Evolutionary conservation across 2,797 vertebrate genomes (phyloP).

Genomic region (Phoeniculus purpureus): DNA sequence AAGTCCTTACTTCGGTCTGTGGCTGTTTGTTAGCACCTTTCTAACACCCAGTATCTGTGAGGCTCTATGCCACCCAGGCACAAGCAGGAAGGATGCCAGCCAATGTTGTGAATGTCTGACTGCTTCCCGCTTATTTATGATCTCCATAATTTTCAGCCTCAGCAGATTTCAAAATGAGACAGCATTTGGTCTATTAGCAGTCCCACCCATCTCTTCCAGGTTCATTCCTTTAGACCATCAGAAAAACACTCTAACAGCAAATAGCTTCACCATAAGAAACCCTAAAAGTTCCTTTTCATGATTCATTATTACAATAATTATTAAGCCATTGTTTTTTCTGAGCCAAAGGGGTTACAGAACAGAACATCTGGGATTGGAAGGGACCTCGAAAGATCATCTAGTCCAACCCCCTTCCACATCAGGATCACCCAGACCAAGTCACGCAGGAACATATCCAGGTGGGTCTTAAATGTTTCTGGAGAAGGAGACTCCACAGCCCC

Average conservation of each 20-base stretch:
- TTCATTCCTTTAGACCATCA: not conserved
- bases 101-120: not conserved
- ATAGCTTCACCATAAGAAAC: not conserved
- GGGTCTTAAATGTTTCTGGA: too few relatives aligned
- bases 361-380: too few relatives aligned
- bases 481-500: too few relatives aligned
- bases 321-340: constrained; percentile 36
- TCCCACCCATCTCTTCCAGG: not conserved
- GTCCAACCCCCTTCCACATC: too few relatives aligned
- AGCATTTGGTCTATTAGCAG: not conserved
- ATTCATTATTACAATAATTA: constrained; percentile 2
- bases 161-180: not conserved
- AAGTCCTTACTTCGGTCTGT: not conserved
- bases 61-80: not conserved
- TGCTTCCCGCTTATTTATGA: not conserved
- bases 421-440: too few relatives aligned
- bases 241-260: not conserved
- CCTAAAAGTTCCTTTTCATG: not conserved
- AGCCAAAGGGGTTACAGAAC: constrained; percentile 25
- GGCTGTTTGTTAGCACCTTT: not conserved
- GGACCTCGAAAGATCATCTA: too few relatives aligned
- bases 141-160: not conserved
- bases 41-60: not conserved
- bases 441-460: too few relatives aligned
- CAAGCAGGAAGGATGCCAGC: fast-evolving